Percentiles rank a stretch among this genome's conserved stretches.
phyloP scores from a whole-genome alignment of 2,113 vertebrate species.

The Leucopsar rothschildi region DNA sequence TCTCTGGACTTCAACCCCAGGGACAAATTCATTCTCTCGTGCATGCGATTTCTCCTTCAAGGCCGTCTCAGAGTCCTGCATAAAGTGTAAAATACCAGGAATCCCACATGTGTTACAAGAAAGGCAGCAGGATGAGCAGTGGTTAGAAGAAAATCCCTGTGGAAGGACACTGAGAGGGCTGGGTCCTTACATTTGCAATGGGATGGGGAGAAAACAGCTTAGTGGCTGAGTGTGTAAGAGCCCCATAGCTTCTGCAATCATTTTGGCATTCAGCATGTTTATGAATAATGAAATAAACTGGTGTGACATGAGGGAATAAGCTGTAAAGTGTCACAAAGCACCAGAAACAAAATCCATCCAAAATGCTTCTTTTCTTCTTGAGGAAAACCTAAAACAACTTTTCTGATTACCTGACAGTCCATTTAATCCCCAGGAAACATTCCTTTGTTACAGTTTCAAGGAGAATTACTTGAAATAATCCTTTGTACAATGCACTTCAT shows the following conservation, averaged over 20 bases:
- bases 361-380: constrained; percentile 76
- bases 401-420: constrained; percentile 85
- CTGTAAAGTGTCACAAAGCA: constrained; percentile 77
- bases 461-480: constrained; percentile 87
- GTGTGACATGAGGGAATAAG: constrained; percentile 75
- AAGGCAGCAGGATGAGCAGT: not conserved
- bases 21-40: not conserved
- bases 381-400: constrained; percentile 81
- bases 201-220: constrained; percentile 34
- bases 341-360: constrained; percentile 78
- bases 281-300: constrained; percentile 77
- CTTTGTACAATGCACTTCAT: constrained; percentile 77
- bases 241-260: constrained; percentile 51
- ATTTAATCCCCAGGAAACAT: constrained; percentile 85
- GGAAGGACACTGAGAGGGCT: not conserved
- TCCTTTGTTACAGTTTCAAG: constrained; percentile 84
- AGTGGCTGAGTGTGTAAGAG: constrained; percentile 57
- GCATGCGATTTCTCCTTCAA: not conserved
- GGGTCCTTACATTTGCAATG: not conserved
- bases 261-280: constrained; percentile 69
- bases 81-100: not conserved
- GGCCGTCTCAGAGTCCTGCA: not conserved
- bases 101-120: not conserved
- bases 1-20: not conserved
- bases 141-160: not conserved